A percentile compares a stretch with the other conserved stretches of the same genome.
Evolutionary conservation across 2,113 vertebrate species (phyloP).

Genomic region (Aphelocoma coerulescens): DNA sequence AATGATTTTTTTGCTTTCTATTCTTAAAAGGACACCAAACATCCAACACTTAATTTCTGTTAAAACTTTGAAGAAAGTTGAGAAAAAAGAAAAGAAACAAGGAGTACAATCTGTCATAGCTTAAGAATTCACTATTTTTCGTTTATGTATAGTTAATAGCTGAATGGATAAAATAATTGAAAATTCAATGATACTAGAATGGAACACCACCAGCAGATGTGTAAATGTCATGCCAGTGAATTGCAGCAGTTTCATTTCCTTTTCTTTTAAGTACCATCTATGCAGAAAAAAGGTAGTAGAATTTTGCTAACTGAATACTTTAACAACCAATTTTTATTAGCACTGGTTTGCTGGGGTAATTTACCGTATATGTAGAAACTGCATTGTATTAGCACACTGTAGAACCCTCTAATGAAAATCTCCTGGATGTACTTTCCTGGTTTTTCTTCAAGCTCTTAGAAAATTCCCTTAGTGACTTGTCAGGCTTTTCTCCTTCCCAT

Average conservation of each 20-base stretch:
- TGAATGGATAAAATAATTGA: neutral
- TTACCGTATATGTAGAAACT: neutral
- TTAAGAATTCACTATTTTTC: neutral
- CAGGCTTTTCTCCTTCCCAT: neutral
- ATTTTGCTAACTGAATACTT: neutral
- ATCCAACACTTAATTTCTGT: neutral
- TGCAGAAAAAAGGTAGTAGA: neutral
- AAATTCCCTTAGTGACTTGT: neutral
- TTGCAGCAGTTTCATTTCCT: neutral
- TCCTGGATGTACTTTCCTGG: neutral
- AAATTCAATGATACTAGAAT: neutral
- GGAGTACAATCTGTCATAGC: neutral
- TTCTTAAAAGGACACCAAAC: neutral
- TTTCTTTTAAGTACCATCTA: neutral
- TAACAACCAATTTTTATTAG: neutral
- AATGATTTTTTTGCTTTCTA: neutral
- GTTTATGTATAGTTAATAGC: neutral
- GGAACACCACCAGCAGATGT: neutral
- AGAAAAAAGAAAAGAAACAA: neutral
- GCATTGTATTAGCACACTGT: neutral
- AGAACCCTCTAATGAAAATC: neutral
- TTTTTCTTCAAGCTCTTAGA: neutral
- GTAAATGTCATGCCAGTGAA: neutral
- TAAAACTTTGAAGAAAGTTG: neutral
- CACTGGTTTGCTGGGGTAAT: neutral